Percentiles rank a stretch among this genome's conserved stretches.
These are phyloP conservation scores for Lagria hirta DNA, from an alignment of 2,888 invertebrate genomes.

Conservation along the genomic window DNA sequence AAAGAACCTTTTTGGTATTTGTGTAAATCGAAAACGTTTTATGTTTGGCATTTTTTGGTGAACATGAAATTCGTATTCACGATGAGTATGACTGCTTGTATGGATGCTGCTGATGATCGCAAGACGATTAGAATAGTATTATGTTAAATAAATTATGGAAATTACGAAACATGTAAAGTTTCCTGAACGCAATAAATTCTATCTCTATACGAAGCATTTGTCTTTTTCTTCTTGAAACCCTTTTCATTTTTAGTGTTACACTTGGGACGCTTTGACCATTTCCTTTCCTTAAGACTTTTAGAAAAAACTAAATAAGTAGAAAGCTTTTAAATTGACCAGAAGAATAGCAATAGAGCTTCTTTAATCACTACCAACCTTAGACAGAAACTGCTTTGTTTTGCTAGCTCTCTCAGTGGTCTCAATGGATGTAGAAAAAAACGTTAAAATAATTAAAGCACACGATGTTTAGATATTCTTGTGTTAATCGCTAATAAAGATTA, in stretches of 20 bases:
- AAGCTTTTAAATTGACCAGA: too few species aligned
- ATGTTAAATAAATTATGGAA: slow-evolving; percentile 51
- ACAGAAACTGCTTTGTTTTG: background rate
- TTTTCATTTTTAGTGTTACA: too few species aligned
- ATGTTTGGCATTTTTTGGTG: slow-evolving; percentile 45
- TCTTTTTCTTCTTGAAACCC: too few species aligned
- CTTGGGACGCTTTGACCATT: too few species aligned
- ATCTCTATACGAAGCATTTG: slow-evolving; percentile 49
- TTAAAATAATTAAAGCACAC: too few species aligned
- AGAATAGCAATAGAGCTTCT: too few species aligned
- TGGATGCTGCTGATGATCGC: slow-evolving; percentile 31
- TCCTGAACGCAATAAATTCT: slow-evolving; percentile 59
- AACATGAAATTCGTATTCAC: slow-evolving; percentile 41
- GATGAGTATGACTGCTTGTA: slow-evolving; percentile 32
- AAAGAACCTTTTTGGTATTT: slow-evolving; percentile 46
- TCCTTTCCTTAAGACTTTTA: too few species aligned
- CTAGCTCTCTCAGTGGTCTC: too few species aligned
- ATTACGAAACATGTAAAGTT: slow-evolving; percentile 57
- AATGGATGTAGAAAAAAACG: too few species aligned
- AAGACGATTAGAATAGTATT: slow-evolving; percentile 42
- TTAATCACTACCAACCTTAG: background rate
- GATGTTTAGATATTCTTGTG: too few species aligned
- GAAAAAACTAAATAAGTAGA: too few species aligned
- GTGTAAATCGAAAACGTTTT: slow-evolving; percentile 45
- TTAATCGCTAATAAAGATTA: too few species aligned